phyloP scores from a whole-genome alignment of 2,797 vertebrate genomes.

The Phoebastria nigripes region DNA sequence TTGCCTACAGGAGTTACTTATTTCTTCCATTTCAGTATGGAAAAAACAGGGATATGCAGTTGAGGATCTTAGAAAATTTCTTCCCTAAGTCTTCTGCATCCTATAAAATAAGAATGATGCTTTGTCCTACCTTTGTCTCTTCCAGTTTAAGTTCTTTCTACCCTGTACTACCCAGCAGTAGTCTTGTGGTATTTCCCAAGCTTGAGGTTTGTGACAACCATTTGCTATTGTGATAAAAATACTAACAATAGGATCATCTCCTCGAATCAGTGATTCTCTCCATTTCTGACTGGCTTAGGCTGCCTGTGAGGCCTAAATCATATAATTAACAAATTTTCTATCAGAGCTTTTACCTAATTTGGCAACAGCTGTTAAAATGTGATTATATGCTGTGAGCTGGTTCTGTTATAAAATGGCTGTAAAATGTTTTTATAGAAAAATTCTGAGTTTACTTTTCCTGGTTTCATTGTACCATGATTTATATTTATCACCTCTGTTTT shows the following conservation, averaged over 20 bases:
- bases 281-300: neutral
- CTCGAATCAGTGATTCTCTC: neutral
- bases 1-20: neutral
- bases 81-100: neutral
- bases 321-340: neutral
- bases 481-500: constrained; percentile 11
- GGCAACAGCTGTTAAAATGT: constrained; percentile 19
- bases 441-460: neutral
- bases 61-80: neutral
- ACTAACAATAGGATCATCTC: neutral
- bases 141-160: neutral
- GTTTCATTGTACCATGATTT: neutral
- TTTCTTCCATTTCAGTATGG: neutral
- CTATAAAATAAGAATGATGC: neutral
- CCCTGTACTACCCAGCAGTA: neutral
- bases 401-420: neutral
- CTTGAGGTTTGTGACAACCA: neutral
- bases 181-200: neutral
- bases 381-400: neutral
- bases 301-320: neutral
- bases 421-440: neutral
- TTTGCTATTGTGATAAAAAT: neutral
- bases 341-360: neutral
- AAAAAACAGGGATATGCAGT: neutral
- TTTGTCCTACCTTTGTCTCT: neutral